phyloP scores from a whole-genome alignment of 2,113 vertebrate species.

The Peromyscus polionotus region DNA sequence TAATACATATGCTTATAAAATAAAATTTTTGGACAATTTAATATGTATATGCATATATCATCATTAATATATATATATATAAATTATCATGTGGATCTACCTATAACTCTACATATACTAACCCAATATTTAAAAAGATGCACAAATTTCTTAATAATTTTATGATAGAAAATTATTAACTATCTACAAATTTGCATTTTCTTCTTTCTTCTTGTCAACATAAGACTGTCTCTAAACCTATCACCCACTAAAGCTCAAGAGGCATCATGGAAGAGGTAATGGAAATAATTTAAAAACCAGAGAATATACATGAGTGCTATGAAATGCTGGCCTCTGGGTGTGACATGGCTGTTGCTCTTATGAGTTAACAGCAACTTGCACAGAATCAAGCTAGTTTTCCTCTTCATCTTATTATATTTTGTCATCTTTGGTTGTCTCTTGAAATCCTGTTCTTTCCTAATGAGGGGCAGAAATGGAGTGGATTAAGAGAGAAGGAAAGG shows the following conservation, averaged over 20 bases:
- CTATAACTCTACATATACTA: constrained; percentile 15
- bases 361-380: background rate
- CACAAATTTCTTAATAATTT: constrained; percentile 2
- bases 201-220: background rate
- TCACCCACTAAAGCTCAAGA: background rate
- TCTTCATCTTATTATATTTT: background rate
- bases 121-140: background rate
- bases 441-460: background rate
- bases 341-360: background rate
- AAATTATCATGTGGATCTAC: background rate
- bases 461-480: background rate
- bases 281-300: background rate
- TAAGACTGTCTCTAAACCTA: constrained; percentile 14
- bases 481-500: no score
- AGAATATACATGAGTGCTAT: background rate
- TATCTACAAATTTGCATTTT: constrained; percentile 46
- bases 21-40: background rate
- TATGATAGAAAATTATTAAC: background rate
- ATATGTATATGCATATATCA: background rate
- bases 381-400: background rate
- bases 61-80: background rate
- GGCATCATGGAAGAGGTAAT: background rate
- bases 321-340: background rate
- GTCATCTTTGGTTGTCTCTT: background rate
- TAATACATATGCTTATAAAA: background rate